Evolutionary conservation across 2,888 invertebrate genomes (phyloP).

Genomic region (Leptinotarsa peninsularis): DNA sequence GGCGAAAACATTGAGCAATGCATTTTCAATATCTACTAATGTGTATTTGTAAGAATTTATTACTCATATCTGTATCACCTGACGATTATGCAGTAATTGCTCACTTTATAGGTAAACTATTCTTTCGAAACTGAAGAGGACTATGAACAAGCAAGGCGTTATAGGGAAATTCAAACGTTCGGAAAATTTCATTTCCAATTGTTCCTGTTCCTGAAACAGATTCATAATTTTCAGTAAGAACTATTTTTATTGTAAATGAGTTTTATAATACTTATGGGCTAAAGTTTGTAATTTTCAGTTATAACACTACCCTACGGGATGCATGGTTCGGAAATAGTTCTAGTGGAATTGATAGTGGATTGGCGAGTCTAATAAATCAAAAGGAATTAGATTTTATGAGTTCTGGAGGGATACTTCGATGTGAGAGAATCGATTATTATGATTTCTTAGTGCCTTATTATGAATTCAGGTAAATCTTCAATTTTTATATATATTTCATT

Average conservation of each 20-base stretch:
- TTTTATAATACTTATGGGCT: background rate
- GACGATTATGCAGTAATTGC: too few relatives aligned
- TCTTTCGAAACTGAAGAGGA: conserved; percentile 34
- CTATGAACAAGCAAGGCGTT: conserved; percentile 27
- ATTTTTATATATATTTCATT: background rate
- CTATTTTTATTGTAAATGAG: background rate
- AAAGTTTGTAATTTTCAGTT: conserved; percentile 38
- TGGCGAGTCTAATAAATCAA: conserved; percentile 53
- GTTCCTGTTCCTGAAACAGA: conserved; percentile 52
- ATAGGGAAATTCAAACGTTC: conserved; percentile 46
- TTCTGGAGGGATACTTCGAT: conserved; percentile 50
- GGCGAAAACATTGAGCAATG: too few relatives aligned
- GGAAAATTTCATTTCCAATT: conserved; percentile 55
- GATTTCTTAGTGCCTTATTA: conserved; percentile 56
- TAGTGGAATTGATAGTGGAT: conserved; percentile 55
- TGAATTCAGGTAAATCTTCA: conserved; percentile 52
- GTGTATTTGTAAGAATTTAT: too few relatives aligned
- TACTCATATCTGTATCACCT: too few relatives aligned
- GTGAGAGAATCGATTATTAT: conserved; percentile 50
- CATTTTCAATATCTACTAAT: too few relatives aligned
- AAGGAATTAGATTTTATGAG: conserved; percentile 52
- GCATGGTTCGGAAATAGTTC: conserved; percentile 56
- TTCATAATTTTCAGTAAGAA: conserved; percentile 55
- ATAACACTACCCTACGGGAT: conserved; percentile 42
- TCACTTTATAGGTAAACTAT: conserved; percentile 37